Base-by-base conservation (phyloP, 2,797 vertebrate genomes). In the Rallus crepitans region DNA sequence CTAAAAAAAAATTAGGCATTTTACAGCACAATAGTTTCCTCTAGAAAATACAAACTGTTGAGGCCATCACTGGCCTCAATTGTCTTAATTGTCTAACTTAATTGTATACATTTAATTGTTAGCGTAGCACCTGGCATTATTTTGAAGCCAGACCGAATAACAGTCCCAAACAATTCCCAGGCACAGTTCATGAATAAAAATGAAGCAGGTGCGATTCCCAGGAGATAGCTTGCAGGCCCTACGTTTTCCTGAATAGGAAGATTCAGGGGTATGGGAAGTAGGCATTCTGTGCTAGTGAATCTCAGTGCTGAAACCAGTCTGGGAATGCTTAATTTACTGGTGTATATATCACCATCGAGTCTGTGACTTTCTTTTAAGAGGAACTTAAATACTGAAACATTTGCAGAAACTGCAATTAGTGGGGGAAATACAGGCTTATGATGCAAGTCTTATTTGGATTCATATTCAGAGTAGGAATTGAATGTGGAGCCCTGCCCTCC, bases 291-390 rank as follows among this genome's bases (percentile, higher is more conserved):
- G 12, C 18, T 78, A 19, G 16, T 68, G 65, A 68, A 75, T 81
- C 27, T 94, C 40, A 57, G 19, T 40, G 45, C 28, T 47, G 71
- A 88, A 83, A n/a, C 8, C 10, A 78, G 21, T 20, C 28, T 83
- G 16, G 10, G 12, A 88, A 69, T 65, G 18, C 7, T 27, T 80
- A 42, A 55, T 79, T 76, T 79, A 40, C n/a, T 73, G 3, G 9
- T 45, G 3, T 13, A 23, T 2, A 0, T 48, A 42, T 66, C 33
- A 27, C 8, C 27, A 19, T 0, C 33, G 10, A n/a, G 45, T 56
- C 72, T 75, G 18, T 81, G 31, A 78, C 33, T 75, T 88, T 78
- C 15, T 9, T 61, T 4, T 57, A 75, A 60, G 15, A 57, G 40
- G 8, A 68, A 45, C 9, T 81, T 18, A 66, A 31, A 23, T 64